Percentiles rank a stretch among this genome's conserved stretches.
phyloP scores from a whole-genome alignment of 1,140 invertebrate genomes.

The Pseudomyrmex pallidus region DNA sequence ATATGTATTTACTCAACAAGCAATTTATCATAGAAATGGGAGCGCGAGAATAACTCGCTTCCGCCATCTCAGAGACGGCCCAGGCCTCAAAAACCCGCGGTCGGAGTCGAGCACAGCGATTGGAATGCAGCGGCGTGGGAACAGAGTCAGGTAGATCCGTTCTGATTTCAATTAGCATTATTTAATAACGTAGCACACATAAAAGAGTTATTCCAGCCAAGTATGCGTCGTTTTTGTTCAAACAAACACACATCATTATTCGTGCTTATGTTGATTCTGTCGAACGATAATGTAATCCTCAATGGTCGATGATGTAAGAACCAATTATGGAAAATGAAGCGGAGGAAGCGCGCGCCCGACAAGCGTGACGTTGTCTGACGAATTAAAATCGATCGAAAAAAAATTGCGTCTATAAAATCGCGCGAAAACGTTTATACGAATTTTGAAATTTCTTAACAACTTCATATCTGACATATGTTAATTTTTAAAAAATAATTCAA shows the following conservation, averaged over 20 bases:
- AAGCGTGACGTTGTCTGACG: neutral
- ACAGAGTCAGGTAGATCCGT: slow-evolving; percentile 85
- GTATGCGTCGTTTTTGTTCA: neutral
- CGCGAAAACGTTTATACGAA: too few species aligned
- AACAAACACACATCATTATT: neutral
- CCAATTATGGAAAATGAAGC: slow-evolving; percentile 3
- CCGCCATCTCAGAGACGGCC: slow-evolving; percentile 86
- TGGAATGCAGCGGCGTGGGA: slow-evolving; percentile 87
- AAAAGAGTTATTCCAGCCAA: neutral
- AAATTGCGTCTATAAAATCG: neutral
- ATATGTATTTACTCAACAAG: neutral
- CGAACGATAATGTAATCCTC: neutral
- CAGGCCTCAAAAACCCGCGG: slow-evolving; percentile 86
- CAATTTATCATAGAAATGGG: slow-evolving; percentile 87
- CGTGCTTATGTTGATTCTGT: slow-evolving; percentile 30
- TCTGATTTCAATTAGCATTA: slow-evolving; percentile 7
- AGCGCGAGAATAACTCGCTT: slow-evolving; percentile 88
- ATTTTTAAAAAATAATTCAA: too few species aligned
- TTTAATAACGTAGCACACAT: neutral
- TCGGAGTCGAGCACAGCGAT: slow-evolving; percentile 82
- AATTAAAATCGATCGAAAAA: neutral
- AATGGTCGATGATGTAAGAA: slow-evolving; percentile 37
- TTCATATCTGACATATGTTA: too few species aligned
- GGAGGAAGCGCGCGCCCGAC: too few species aligned
- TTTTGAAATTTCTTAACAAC: too few species aligned